Base-by-base conservation (phyloP, 1,140 invertebrate species). In the Archegozetes longisetosus region DNA sequence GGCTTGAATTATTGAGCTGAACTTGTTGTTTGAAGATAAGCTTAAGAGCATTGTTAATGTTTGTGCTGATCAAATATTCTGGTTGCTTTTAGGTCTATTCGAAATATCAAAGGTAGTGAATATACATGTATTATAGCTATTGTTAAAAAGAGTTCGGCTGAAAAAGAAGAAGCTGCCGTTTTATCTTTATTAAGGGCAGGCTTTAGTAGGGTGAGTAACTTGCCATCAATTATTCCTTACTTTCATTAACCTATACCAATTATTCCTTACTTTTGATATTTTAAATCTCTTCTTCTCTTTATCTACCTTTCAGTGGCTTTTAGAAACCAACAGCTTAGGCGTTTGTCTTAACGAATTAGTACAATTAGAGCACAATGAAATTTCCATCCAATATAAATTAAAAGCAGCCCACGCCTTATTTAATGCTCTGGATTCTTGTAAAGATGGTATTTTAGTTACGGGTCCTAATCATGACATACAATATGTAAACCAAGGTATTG, bases 371-470 rank as follows among this genome's bases (percentile, higher is more conserved):
- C 74, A 80, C 56, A 79, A 79, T 26, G 82, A 85, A 47, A 77
- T 85, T 12, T 66, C 78, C 20, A 76, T 77, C 32, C 70, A 71
- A 47, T 68, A 74, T 3, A 76, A 81, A 70, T 70, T 83, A 32
- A 69, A 75, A 24, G 76, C 79, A 3, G 75, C 81, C 1, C 79
- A 84, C 65, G 83, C 85, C n/a, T 76, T 93, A 1, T 84, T 88
- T 61, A 80, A 84, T 22, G 88, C 88, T 25, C 75, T 91, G 28
- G 86, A 93, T 67, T 80, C 82, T 65, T 86, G 85, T 65, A 78
- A 80, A 58, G 88, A 93, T 70, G 79, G 88, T 65, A 81, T 95
- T 13, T 83, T 90, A 55, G 82, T 95, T 51, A 91, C 87, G 27
- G 85, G 90, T 70, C 80, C 85, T 64, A 78, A 84, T 62, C 83